These are phyloP conservation scores for Holocentrus rufus DNA, from an alignment of 2,797 vertebrate genomes.

Conservation along the genomic window DNA sequence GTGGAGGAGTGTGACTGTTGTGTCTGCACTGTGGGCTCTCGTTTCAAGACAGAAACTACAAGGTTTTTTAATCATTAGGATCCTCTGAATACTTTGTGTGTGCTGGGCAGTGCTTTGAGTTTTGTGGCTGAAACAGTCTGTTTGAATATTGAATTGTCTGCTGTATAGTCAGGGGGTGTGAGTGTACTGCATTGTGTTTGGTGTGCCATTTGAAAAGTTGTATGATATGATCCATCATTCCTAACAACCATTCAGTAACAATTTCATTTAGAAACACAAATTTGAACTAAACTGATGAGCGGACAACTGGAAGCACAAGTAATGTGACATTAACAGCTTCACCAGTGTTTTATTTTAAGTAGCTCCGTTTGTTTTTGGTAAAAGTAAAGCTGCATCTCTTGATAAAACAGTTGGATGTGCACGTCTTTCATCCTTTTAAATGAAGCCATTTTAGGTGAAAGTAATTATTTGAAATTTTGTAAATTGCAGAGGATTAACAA, in stretches of 20 bases:
- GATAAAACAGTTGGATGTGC: too few species aligned
- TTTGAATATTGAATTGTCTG: constrained; percentile 9
- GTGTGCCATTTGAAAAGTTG: constrained; percentile 35
- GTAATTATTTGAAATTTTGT: background rate
- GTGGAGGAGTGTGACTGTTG: constrained; percentile 30
- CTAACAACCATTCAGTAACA: background rate
- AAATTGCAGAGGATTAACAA: background rate
- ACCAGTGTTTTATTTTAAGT: too few species aligned
- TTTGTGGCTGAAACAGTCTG: constrained; percentile 18
- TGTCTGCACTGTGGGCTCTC: constrained; percentile 39
- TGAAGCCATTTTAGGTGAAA: background rate
- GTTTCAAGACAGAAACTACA: background rate
- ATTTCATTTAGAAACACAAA: too few species aligned
- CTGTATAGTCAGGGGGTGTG: constrained; percentile 24
- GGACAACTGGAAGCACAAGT: background rate
- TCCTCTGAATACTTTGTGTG: background rate
- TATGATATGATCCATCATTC: constrained; percentile 29
- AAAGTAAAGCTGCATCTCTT: background rate
- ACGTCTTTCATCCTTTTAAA: too few species aligned
- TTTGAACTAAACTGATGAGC: background rate
- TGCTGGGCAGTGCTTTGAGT: constrained; percentile 15
- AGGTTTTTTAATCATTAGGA: background rate
- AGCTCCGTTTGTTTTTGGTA: background rate
- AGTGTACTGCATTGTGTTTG: constrained; percentile 51
- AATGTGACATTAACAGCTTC: background rate